Evolutionary conservation across 2,797 vertebrate genomes (phyloP).

Genomic region (Epinephelus awoara): DNA sequence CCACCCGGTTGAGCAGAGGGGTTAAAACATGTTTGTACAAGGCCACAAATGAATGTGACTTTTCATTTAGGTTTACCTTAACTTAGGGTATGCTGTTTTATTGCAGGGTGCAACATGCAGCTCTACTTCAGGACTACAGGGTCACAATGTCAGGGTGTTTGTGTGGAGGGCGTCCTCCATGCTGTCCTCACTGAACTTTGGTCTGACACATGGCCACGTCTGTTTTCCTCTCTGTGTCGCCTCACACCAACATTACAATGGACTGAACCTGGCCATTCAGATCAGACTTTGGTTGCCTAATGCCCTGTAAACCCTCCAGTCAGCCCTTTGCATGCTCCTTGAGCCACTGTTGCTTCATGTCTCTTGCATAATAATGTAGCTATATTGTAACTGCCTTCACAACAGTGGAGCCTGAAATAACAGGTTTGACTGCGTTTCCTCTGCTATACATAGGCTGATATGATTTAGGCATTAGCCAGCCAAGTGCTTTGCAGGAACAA

Average conservation of each 20-base stretch:
- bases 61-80: background rate
- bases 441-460: background rate
- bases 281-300: constrained; percentile 34
- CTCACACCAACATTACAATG: constrained; percentile 18
- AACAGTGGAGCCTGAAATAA: background rate
- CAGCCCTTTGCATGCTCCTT: constrained; percentile 8
- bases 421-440: constrained; percentile 4
- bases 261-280: constrained; percentile 3
- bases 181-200: constrained; percentile 76
- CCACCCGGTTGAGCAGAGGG: background rate
- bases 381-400: background rate
- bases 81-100: background rate
- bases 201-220: constrained; percentile 66
- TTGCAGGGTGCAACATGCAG: background rate
- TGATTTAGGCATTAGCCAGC: background rate
- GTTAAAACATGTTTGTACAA: background rate
- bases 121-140: background rate
- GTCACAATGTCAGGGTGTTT: background rate
- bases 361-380: constrained; percentile 49
- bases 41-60: background rate
- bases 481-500: background rate
- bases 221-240: constrained; percentile 9
- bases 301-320: background rate
- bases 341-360: constrained; percentile 41
- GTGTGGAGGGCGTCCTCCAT: constrained; percentile 7